A percentile compares a stretch with the other conserved stretches of the same genome.
These are phyloP conservation scores for Drosophila leontia DNA, from an alignment of 1,140 invertebrate genomes.

Conservation along the genomic window DNA sequence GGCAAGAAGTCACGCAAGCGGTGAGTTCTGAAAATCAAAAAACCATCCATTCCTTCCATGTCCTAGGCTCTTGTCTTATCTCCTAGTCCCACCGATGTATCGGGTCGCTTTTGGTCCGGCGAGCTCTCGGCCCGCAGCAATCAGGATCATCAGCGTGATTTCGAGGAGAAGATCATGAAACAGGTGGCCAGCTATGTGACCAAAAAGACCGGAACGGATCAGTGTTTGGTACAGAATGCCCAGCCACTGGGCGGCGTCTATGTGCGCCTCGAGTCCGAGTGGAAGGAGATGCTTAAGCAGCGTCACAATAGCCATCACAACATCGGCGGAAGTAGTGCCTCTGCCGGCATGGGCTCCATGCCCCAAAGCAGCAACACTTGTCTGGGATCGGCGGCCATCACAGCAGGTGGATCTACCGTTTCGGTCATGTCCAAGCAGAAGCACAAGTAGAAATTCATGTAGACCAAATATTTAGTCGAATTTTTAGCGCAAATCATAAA, in stretches of 20 bases:
- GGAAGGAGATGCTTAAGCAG: slow-evolving; percentile 87
- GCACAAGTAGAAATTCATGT: slow-evolving; percentile 62
- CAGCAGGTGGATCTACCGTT: slow-evolving; percentile 24
- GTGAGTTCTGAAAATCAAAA: background rate
- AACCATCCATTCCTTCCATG: background rate
- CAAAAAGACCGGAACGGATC: slow-evolving; percentile 80
- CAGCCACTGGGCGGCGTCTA: slow-evolving; percentile 88
- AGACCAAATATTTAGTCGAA: slow-evolving; percentile 55
- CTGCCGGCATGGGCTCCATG: slow-evolving; percentile 11
- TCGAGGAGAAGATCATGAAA: slow-evolving; percentile 90
- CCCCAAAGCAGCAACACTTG: slow-evolving; percentile 47
- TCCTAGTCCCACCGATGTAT: slow-evolving; percentile 64
- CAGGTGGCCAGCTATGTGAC: slow-evolving; percentile 89
- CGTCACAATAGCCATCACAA: slow-evolving; percentile 65
- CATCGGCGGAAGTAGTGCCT: slow-evolving; percentile 10
- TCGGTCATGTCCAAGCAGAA: slow-evolving; percentile 69
- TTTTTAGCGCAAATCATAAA: slow-evolving; percentile 35
- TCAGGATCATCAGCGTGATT: slow-evolving; percentile 93
- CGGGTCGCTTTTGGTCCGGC: slow-evolving; percentile 89
- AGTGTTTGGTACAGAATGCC: slow-evolving; percentile 47
- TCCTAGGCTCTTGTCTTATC: background rate
- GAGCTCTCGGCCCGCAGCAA: slow-evolving; percentile 91
- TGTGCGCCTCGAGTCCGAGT: slow-evolving; percentile 89
- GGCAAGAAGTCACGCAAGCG: slow-evolving; percentile 69
- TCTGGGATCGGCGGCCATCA: slow-evolving; percentile 3